These are phyloP conservation scores for Montipora capricornis DNA, from an alignment of 64 coral and sea anemone genomes.

Conservation along the genomic window DNA sequence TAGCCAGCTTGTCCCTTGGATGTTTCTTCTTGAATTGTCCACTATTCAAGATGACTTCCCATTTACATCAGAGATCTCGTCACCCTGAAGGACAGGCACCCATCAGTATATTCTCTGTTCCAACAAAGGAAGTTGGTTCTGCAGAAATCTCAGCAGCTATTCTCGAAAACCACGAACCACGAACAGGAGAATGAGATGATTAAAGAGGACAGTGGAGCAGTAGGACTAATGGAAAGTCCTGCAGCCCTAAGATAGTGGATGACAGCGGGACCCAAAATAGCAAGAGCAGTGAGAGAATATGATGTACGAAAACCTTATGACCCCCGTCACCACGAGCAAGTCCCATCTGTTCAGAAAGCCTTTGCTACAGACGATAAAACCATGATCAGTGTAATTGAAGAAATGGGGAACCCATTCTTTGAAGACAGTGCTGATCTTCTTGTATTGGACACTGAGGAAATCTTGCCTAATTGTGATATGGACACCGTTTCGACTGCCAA, in stretches of 20 bases:
- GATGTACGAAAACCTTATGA: too few species aligned
- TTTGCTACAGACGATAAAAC: neutral
- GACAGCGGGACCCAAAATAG: neutral
- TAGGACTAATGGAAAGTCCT: neutral
- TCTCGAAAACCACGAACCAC: neutral
- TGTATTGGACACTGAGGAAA: neutral
- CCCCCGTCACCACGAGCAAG: neutral
- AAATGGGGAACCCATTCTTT: too few species aligned
- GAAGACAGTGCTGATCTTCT: neutral
- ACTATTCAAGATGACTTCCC: neutral
- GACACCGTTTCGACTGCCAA: too few species aligned
- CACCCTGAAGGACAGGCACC: neutral
- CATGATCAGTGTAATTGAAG: neutral
- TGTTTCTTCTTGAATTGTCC: constrained; percentile 9
- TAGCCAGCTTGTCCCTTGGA: constrained; percentile 12
- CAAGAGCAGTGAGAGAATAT: neutral
- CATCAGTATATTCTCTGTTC: neutral
- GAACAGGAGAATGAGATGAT: constrained; percentile 3
- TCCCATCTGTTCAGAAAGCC: neutral
- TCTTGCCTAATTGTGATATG: too few species aligned
- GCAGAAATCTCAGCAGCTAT: neutral
- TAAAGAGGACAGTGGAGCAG: neutral
- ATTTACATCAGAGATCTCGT: neutral
- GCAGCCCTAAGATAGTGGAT: neutral
- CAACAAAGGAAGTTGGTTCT: neutral